Evolutionary conservation across 2,113 vertebrate species (phyloP), one percentile per base, ranked within the genome.

Genomic region (Spea bombifrons): DNA sequence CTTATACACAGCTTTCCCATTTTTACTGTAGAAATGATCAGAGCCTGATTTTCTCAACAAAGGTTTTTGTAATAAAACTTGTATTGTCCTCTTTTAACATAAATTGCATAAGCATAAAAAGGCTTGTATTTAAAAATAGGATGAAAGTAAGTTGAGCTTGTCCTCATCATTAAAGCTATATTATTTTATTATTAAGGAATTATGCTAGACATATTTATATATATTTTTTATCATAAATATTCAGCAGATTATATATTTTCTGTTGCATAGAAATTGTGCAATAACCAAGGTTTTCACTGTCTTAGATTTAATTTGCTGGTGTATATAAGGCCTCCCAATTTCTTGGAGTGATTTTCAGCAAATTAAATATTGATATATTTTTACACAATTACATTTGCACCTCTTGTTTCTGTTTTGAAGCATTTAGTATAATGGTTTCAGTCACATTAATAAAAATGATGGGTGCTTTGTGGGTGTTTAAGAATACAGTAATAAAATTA

Each of bases 341-440:
- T 5, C n/a, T 12, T 53, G 16, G 13, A 71, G 17, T n/a, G 8
- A 52, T 48, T 43, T 30, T 53, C 17, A 53, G 47, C 9, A 55
- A 53, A 6, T 55, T 48, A 71, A 71, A 71, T 71, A 71, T 71
- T 71, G 69, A 53, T 71, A 71, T 53, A 30, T 30, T 30, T 30
- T 30, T 30, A 30, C 69, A 30, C 16, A 9, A 30, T 43, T 52
- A 55, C 6, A 71, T 71, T 52, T 71, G 8, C n/a, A 12, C 49
- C 49, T 53, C 49, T 71, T 53, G 1, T 64, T 64, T 16, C 8
- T 53, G 30, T 30, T 30, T 30, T 30, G 30, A 30, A 30, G 30
- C 30, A 30, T 30, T 30, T 30, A 30, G 30, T 30, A 30, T 30
- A 30, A 30, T 30, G 2, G 30, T 30, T 30, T 30, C 30, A 30